Percentiles rank a stretch among this genome's conserved stretches.
phyloP scores from a whole-genome alignment of 2,113 vertebrate genomes.

The Bujurquina vittata region DNA sequence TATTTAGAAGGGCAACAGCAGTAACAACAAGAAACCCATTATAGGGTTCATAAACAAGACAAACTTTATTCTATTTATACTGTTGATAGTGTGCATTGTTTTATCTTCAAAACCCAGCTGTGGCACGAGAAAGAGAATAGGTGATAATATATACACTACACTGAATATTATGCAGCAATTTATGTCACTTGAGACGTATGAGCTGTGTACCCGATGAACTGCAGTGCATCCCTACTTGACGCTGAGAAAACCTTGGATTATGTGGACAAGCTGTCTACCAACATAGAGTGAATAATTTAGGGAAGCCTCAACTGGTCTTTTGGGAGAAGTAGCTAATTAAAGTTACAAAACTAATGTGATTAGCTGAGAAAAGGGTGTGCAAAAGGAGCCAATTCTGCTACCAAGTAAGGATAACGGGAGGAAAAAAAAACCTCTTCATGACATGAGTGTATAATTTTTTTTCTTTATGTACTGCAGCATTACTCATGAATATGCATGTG shows the following conservation, averaged over 20 bases:
- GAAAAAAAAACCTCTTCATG: not conserved
- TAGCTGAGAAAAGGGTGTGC: not conserved
- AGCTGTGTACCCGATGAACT: not conserved
- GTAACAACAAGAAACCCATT: not conserved
- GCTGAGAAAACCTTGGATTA: not conserved
- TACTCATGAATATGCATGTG: constrained; percentile 29
- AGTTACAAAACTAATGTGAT: not conserved
- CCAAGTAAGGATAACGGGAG: not conserved
- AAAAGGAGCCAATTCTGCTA: not conserved
- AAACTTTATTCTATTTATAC: not conserved
- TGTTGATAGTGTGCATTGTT: not conserved
- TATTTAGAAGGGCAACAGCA: not conserved
- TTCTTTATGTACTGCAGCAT: not conserved
- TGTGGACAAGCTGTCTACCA: not conserved
- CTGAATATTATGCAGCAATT: not conserved
- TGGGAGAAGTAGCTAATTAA: not conserved
- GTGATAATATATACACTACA: not conserved
- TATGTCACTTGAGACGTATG: not conserved
- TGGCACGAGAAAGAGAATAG: not conserved
- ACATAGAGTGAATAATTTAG: not conserved
- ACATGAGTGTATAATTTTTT: not conserved
- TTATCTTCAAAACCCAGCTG: not conserved
- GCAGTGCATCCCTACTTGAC: not conserved
- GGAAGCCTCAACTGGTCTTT: not conserved
- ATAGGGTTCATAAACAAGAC: not conserved